A percentile compares a stretch with the other conserved stretches of the same genome.
Conservation (phyloP, 2,113 vertebrate genomes). For the Nanorana parkeri region DNA sequence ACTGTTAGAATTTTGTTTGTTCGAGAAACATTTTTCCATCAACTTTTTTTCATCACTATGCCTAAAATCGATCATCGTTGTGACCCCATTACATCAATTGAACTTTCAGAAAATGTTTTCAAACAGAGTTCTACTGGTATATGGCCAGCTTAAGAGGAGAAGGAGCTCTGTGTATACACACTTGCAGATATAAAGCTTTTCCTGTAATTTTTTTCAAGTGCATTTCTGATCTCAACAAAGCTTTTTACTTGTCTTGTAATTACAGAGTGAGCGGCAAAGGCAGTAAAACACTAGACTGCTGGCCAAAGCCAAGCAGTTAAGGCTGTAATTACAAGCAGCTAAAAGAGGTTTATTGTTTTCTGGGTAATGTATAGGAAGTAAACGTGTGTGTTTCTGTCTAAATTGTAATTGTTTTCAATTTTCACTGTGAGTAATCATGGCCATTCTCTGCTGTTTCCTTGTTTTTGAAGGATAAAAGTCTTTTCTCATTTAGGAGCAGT, state of each 20-base stretch:
- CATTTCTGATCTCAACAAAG: background rate
- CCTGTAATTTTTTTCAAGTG: background rate
- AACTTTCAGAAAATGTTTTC: too few relatives aligned
- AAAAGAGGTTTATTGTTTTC: conserved; percentile 5
- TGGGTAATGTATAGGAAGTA: background rate
- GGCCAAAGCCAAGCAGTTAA: conserved; percentile 15
- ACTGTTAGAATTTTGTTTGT: too few relatives aligned
- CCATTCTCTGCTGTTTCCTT: background rate
- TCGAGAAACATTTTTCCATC: too few relatives aligned
- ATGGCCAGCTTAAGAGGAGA: too few relatives aligned
- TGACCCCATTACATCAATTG: too few relatives aligned
- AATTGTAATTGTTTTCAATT: conserved; percentile 2
- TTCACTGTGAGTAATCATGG: background rate
- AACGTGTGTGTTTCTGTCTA: background rate
- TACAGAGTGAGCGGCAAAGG: background rate
- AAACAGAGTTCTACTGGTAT: too few relatives aligned
- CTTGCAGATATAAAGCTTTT: background rate
- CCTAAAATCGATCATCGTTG: too few relatives aligned
- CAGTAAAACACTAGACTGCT: background rate
- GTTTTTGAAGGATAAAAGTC: background rate
- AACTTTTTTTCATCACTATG: too few relatives aligned
- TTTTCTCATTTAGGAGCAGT: background rate
- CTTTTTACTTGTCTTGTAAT: background rate
- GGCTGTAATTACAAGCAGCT: conserved; percentile 12
- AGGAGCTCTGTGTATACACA: background rate